Evolutionary conservation across 2,888 invertebrate species (phyloP).

Genomic region (Ophion ellenae): DNA sequence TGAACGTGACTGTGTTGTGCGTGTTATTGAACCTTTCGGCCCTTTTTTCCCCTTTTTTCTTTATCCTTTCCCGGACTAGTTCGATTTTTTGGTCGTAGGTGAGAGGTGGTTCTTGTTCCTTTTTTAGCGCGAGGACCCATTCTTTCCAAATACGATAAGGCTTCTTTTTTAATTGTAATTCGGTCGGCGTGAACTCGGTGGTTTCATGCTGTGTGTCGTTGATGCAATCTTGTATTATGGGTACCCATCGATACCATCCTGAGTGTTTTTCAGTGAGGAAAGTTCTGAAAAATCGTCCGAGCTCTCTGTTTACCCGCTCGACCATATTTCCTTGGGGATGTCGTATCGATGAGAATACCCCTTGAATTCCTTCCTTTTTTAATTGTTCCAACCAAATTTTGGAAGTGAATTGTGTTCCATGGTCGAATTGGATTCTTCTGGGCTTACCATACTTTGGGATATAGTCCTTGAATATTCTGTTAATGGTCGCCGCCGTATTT

Average conservation of each 20-base stretch:
- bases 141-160: constrained; percentile 34
- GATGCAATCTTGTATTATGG: neutral
- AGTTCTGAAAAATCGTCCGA: constrained; percentile 7
- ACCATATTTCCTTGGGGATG: constrained; percentile 35
- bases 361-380: neutral
- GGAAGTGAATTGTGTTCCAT: constrained; percentile 26
- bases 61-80: neutral
- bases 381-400: neutral
- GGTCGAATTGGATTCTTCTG: neutral
- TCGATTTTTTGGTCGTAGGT: neutral
- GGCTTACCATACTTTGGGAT: no score
- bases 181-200: neutral
- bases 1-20: neutral
- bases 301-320: neutral
- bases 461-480: no score
- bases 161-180: neutral
- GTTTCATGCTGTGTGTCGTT: constrained; percentile 21
- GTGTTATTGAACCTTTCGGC: neutral
- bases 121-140: neutral
- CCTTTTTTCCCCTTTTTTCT: no score
- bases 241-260: constrained; percentile 2
- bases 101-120: neutral
- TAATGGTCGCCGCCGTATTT: neutral
- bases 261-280: constrained; percentile 6
- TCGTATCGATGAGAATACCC: constrained; percentile 15